Percentiles rank a stretch among this genome's conserved stretches.
phyloP scores from a whole-genome alignment of 2,113 vertebrate genomes.

The Fulica atra region DNA sequence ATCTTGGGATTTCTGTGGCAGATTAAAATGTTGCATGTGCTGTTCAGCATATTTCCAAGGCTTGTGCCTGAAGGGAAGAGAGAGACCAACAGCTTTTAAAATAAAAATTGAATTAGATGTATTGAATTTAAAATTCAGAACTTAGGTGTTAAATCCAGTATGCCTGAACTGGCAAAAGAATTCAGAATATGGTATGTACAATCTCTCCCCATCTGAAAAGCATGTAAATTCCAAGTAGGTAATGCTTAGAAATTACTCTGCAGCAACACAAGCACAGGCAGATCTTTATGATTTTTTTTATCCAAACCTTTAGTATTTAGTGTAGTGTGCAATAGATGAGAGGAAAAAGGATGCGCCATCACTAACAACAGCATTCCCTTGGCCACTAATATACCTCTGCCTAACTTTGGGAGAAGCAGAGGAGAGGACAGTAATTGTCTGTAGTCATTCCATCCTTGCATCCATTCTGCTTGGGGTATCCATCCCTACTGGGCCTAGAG shows the following conservation, averaged over 20 bases:
- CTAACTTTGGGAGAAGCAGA: not conserved
- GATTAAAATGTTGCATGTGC: slow-evolving; percentile 38
- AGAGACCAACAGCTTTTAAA: slow-evolving; percentile 16
- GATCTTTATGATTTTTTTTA: not conserved
- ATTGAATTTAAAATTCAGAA: not conserved
- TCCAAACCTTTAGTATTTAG: not conserved
- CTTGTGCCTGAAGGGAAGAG: slow-evolving; percentile 26
- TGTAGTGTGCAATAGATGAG: fast-evolving
- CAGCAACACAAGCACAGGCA: not conserved
- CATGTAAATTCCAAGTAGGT: not conserved
- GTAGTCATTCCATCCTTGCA: not conserved
- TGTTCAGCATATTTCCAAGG: slow-evolving; percentile 8
- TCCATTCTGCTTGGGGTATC: not conserved
- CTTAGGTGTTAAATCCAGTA: not conserved
- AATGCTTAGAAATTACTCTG: not conserved
- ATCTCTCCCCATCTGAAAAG: not conserved
- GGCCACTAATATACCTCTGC: not conserved
- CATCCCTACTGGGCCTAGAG: not conserved
- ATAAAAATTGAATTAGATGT: not conserved
- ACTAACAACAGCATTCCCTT: not conserved
- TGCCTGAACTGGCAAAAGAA: not conserved
- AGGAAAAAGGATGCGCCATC: not conserved
- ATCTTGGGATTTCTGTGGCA: slow-evolving; percentile 63
- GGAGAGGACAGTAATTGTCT: not conserved
- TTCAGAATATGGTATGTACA: not conserved